Evolutionary conservation across 2,113 vertebrate species (phyloP).

Genomic region (Nycticryphes semicollaris): DNA sequence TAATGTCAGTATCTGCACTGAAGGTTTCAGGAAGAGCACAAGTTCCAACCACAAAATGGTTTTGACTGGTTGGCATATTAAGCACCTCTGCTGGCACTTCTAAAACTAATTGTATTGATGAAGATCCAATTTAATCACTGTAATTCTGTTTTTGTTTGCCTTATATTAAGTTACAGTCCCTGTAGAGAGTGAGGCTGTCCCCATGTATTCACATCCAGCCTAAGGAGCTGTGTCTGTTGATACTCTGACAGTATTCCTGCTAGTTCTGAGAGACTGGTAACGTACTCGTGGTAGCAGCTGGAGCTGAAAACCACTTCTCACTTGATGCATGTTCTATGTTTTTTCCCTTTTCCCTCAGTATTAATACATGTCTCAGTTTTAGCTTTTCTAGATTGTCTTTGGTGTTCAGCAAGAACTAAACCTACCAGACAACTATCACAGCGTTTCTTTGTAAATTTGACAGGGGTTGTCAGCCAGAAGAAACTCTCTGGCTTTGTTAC

Average conservation of each 20-base stretch:
- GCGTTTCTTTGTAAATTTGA: neutral
- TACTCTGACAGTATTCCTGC: neutral
- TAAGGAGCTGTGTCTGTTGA: neutral
- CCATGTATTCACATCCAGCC: neutral
- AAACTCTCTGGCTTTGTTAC: neutral
- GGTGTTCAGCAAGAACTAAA: neutral
- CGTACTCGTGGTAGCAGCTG: neutral
- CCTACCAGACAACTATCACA: neutral
- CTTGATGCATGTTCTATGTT: neutral
- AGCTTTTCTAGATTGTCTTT: neutral
- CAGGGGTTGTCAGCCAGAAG: neutral
- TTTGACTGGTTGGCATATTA: neutral
- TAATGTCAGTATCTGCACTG: neutral
- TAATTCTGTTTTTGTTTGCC: neutral
- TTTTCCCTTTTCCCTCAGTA: neutral
- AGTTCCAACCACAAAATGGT: neutral
- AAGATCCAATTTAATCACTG: neutral
- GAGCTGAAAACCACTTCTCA: neutral
- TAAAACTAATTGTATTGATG: neutral
- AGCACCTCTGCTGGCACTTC: too few relatives aligned
- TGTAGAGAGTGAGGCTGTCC: neutral
- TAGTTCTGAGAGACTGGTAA: neutral
- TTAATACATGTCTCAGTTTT: neutral
- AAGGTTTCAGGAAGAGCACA: neutral
- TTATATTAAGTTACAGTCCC: neutral